A percentile compares a stretch with the other conserved stretches of the same genome.
Evolutionary conservation across 2,797 vertebrate genomes (phyloP).

Genomic region (Thunnus albacares): DNA sequence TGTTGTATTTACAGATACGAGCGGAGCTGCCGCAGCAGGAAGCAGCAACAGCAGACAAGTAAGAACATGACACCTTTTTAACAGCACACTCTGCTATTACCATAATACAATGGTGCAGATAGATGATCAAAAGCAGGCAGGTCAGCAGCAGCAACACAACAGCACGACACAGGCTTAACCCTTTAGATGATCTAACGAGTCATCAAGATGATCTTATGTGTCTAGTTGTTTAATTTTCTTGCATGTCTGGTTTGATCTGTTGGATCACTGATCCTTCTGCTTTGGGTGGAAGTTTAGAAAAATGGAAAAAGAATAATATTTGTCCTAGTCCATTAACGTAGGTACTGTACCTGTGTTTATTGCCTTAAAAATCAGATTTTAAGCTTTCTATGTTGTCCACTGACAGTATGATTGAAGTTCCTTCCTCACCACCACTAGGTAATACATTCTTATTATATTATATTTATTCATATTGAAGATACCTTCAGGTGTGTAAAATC

Average conservation of each 20-base stretch:
- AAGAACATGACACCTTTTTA: slow-evolving; percentile 27
- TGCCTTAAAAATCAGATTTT: background rate
- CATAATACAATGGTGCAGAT: background rate
- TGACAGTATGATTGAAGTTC: background rate
- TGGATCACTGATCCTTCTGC: background rate
- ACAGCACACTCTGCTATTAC: background rate
- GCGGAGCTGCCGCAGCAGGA: background rate
- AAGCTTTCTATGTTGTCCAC: background rate
- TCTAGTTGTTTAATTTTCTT: background rate
- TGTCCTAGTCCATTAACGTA: background rate
- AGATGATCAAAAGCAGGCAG: background rate
- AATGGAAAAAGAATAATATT: background rate
- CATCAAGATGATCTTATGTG: too few relatives aligned
- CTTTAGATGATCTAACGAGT: background rate
- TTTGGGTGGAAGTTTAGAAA: background rate
- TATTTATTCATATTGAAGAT: background rate
- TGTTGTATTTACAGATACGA: slow-evolving; percentile 54
- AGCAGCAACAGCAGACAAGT: slow-evolving; percentile 59
- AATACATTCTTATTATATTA: background rate
- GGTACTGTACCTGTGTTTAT: too few relatives aligned
- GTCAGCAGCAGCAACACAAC: background rate
- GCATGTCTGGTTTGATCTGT: background rate
- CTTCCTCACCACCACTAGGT: background rate
- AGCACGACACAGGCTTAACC: background rate
- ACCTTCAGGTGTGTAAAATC: background rate